phyloP scores from a whole-genome alignment of 2,797 vertebrate genomes.

The Paratrypauchen microcephalus region DNA sequence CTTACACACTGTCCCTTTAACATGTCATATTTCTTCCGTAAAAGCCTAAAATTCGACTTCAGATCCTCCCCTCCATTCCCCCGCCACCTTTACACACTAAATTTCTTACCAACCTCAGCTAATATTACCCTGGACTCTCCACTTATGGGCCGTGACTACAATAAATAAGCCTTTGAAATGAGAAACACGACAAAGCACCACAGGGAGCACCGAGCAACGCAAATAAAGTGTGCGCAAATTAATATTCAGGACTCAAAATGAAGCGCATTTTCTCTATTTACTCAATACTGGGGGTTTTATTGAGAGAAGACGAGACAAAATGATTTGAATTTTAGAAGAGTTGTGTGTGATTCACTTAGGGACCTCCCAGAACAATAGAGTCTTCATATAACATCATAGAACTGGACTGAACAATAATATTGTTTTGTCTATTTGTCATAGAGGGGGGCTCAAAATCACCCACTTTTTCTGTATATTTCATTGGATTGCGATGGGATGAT shows the following conservation, averaged over 20 bases:
- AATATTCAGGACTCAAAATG: conserved; percentile 20
- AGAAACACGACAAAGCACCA: neutral
- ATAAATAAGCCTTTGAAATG: neutral
- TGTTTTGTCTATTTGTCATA: conserved; percentile 26
- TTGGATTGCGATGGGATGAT: conserved; percentile 35
- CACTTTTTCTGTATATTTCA: conserved; percentile 32
- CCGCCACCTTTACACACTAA: neutral
- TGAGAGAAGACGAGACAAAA: conserved; percentile 32
- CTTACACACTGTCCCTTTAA: too few relatives aligned
- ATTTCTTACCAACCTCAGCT: too few relatives aligned
- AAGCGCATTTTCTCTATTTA: conserved; percentile 13
- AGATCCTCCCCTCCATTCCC: neutral
- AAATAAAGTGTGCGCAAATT: neutral
- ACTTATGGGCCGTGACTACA: neutral
- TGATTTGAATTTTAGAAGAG: conserved; percentile 13
- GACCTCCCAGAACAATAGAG: conserved; percentile 60
- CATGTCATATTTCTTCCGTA: too few relatives aligned
- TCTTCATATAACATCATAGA: conserved; percentile 33
- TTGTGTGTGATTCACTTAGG: conserved; percentile 50
- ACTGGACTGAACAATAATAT: conserved; percentile 31
- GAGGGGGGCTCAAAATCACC: conserved; percentile 27
- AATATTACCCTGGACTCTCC: neutral
- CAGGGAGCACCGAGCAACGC: neutral
- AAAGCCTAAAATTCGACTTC: too few relatives aligned
- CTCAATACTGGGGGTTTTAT: conserved; percentile 17